Conservation (phyloP, 2,888 invertebrate species). For the Plagodis dolabraria region DNA sequence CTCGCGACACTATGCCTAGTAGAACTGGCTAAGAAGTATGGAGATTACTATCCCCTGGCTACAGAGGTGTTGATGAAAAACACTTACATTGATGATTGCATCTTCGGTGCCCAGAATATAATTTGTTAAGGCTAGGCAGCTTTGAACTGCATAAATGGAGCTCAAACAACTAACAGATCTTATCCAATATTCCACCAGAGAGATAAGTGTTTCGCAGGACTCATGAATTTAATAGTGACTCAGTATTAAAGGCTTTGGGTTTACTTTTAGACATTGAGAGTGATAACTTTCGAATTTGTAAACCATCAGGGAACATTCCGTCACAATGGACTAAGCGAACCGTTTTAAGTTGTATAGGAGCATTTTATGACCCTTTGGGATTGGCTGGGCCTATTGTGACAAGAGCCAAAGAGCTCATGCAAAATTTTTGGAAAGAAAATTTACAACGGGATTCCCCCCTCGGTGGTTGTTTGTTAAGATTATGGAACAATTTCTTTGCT, state of each 20-base stretch:
- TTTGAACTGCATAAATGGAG: constrained; percentile 1
- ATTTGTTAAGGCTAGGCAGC: background rate
- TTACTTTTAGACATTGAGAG: background rate
- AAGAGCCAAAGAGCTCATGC: background rate
- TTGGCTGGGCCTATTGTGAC: constrained; percentile 1
- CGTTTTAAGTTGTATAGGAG: background rate
- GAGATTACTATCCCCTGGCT: background rate
- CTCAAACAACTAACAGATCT: background rate
- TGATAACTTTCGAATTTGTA: background rate
- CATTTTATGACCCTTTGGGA: constrained; percentile 2
- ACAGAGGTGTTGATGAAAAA: background rate
- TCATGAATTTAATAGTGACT: background rate
- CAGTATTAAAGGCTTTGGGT: background rate
- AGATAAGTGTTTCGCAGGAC: background rate
- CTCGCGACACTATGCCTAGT: too few species aligned
- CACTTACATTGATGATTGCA: too few species aligned
- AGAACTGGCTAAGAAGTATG: too few species aligned
- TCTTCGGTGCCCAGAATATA: background rate
- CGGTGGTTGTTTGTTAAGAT: too few species aligned
- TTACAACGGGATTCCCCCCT: too few species aligned
- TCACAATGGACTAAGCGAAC: background rate
- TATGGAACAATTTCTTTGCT: too few species aligned
- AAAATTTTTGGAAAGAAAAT: background rate
- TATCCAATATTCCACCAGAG: background rate
- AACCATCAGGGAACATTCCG: background rate